These are phyloP conservation scores for Drosophila kikkawai DNA, from an alignment of 1,140 invertebrate genomes.

Conservation along the genomic window DNA sequence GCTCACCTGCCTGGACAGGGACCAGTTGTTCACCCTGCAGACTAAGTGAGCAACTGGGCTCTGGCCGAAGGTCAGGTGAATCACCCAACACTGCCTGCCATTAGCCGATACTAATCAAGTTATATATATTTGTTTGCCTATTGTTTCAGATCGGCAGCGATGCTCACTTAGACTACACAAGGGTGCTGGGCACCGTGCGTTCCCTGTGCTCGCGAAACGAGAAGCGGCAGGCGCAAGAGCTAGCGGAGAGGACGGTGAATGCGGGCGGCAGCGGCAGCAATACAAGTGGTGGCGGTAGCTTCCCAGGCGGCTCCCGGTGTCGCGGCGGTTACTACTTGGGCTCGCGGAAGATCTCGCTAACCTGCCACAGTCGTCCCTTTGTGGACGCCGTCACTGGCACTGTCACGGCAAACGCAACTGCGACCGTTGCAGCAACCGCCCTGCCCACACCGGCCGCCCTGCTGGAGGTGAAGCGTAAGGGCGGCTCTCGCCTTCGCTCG, in stretches of 20 bases:
- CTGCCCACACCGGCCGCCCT: slow-evolving; percentile 65
- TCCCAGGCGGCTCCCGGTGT: slow-evolving; percentile 51
- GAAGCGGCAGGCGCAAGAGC: slow-evolving; percentile 79
- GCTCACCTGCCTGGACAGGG: not conserved
- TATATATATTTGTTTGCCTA: not conserved
- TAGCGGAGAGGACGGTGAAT: slow-evolving; percentile 78
- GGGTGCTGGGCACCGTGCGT: slow-evolving; percentile 86
- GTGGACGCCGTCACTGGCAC: slow-evolving; percentile 70
- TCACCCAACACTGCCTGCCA: not conserved
- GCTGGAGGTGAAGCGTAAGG: slow-evolving; percentile 86
- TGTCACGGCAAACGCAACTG: slow-evolving; percentile 54
- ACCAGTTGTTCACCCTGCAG: not conserved
- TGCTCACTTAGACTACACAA: slow-evolving; percentile 85
- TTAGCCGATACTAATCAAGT: not conserved
- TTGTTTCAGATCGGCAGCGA: slow-evolving; percentile 79
- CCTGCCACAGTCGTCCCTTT: slow-evolving; percentile 84
- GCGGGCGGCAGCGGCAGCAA: slow-evolving; percentile 65
- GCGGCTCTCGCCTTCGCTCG: slow-evolving; percentile 87
- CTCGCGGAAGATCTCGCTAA: slow-evolving; percentile 88
- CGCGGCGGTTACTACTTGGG: slow-evolving; percentile 86
- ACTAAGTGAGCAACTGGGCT: not conserved
- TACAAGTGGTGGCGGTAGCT: slow-evolving; percentile 34
- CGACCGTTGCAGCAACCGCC: slow-evolving; percentile 64
- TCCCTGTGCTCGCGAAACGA: slow-evolving; percentile 86
- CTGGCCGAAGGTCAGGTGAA: not conserved